Evolutionary conservation across 1,140 invertebrate species (phyloP).

Genomic region (Zaprionus gabonicus): DNA sequence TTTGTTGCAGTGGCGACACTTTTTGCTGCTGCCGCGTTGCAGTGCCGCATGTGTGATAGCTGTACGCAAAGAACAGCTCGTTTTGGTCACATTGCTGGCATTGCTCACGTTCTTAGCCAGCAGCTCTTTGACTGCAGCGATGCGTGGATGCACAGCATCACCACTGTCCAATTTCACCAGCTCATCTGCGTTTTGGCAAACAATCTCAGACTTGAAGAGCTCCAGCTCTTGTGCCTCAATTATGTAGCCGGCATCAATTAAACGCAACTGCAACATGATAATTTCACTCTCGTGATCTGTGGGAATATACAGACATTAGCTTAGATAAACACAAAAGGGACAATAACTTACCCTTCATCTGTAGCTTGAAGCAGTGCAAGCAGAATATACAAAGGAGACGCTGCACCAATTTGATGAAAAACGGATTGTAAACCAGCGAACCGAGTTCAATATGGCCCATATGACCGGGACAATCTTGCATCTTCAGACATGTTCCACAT

Average conservation of each 20-base stretch:
- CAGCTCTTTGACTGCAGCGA: slow-evolving; percentile 64
- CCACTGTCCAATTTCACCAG: slow-evolving; percentile 67
- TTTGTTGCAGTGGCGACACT: slow-evolving; percentile 88
- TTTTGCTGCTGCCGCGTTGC: slow-evolving; percentile 85
- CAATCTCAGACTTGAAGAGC: slow-evolving; percentile 85
- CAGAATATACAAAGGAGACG: slow-evolving; percentile 89
- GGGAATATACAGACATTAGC: slow-evolving; percentile 6
- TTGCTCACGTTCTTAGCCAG: slow-evolving; percentile 61
- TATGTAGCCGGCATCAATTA: slow-evolving; percentile 91
- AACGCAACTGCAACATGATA: slow-evolving; percentile 89
- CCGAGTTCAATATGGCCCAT: slow-evolving; percentile 98
- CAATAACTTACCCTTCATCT: slow-evolving; percentile 87
- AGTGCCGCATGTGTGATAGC: slow-evolving; percentile 86
- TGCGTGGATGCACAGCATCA: slow-evolving; percentile 71
- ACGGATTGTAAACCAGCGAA: slow-evolving; percentile 95
- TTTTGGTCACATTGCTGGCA: slow-evolving; percentile 84
- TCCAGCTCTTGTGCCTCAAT: slow-evolving; percentile 89
- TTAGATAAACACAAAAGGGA: neutral
- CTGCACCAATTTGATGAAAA: slow-evolving; percentile 92
- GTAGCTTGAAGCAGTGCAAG: slow-evolving; percentile 89
- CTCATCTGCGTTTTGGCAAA: slow-evolving; percentile 65
- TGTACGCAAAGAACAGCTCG: slow-evolving; percentile 87
- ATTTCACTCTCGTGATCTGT: slow-evolving; percentile 87
- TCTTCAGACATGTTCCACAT: slow-evolving; percentile 93
- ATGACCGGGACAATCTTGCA: slow-evolving; percentile 94